Percentiles rank a stretch among this genome's conserved stretches.
phyloP scores from a whole-genome alignment of 2,888 invertebrate species.

The Callinectes sapidus region DNA sequence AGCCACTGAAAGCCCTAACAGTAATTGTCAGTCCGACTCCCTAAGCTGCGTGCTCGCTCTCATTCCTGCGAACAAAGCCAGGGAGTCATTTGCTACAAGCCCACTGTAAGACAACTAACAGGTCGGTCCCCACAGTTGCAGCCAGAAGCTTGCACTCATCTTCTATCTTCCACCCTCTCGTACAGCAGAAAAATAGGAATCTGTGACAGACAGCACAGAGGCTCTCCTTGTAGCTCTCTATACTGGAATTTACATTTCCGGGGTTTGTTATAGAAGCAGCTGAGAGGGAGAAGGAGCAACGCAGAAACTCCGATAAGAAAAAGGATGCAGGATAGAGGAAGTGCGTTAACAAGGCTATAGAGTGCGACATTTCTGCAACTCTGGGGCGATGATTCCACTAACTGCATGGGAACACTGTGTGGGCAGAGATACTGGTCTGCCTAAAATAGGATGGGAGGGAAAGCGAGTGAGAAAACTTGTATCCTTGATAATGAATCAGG shows the following conservation, averaged over 20 bases:
- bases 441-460: not conserved
- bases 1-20: not conserved
- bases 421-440: not conserved
- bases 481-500: not conserved
- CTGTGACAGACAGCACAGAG: not conserved
- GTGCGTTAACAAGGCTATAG: not conserved
- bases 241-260: not conserved
- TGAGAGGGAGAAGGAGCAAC: not conserved
- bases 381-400: not conserved
- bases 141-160: slow-evolving; percentile 1
- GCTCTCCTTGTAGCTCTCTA: not conserved
- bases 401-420: slow-evolving; percentile 8
- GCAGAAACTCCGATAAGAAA: not conserved
- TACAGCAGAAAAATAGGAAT: not conserved
- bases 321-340: not conserved
- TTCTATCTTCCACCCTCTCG: not conserved
- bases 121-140: not conserved
- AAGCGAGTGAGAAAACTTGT: not conserved
- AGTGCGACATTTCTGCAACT: slow-evolving; percentile 11
- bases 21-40: not conserved
- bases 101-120: not conserved
- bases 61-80: not conserved
- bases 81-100: not conserved
- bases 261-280: slow-evolving; percentile 15
- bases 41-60: not conserved